These are phyloP conservation scores for Pipistrellus pygmaeus DNA, from an alignment of 2,797 vertebrate genomes.

Conservation along the genomic window DNA sequence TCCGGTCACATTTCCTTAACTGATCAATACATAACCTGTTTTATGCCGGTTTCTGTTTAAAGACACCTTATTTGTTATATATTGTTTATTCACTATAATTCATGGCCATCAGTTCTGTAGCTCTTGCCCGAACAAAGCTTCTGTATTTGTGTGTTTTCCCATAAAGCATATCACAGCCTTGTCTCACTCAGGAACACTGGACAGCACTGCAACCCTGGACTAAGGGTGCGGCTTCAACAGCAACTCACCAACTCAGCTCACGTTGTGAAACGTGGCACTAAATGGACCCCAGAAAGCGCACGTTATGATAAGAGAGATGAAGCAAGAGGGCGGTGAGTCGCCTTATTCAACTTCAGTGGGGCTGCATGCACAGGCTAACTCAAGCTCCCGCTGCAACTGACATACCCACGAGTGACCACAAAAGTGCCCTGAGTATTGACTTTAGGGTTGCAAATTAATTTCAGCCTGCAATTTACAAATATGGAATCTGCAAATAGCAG, in stretches of 20 bases:
- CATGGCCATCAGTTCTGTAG: background rate
- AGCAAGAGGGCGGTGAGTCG: background rate
- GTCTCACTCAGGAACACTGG: background rate
- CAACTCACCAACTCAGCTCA: background rate
- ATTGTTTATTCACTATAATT: background rate
- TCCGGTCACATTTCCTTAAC: background rate
- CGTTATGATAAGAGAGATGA: background rate
- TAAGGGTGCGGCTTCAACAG: background rate
- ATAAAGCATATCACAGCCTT: background rate
- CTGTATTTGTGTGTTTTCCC: background rate
- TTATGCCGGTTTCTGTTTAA: background rate
- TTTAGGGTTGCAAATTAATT: background rate
- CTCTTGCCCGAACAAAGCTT: background rate
- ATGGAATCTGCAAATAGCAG: background rate
- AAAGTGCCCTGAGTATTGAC: background rate
- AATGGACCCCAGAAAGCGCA: background rate
- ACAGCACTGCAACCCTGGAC: background rate
- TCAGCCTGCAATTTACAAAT: background rate
- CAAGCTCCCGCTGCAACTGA: background rate
- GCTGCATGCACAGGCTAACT: background rate
- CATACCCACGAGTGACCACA: background rate
- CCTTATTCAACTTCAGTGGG: background rate
- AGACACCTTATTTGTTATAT: background rate
- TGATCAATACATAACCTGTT: background rate
- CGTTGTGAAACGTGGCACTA: background rate